Evolutionary conservation across 2,797 vertebrate species (phyloP).

Genomic region (Rachycentron canadum): DNA sequence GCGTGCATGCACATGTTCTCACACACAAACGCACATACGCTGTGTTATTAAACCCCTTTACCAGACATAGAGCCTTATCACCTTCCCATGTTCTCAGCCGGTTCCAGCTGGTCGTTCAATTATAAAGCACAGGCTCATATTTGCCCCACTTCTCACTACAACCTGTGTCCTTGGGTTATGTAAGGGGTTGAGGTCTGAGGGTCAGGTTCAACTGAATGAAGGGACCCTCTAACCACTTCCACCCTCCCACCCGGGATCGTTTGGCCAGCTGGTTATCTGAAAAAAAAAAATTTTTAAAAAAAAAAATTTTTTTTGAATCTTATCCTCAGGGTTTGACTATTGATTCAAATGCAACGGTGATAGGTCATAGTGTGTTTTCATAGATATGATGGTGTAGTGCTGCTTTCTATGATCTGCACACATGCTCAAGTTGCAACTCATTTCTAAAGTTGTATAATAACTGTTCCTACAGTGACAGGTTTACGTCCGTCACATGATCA

Average conservation of each 20-base stretch:
- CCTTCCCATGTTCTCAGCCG: slow-evolving; percentile 49
- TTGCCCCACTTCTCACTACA: slow-evolving; percentile 34
- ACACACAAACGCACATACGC: slow-evolving; percentile 20
- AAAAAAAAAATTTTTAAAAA: no score
- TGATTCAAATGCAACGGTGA: no score
- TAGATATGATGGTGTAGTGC: no score
- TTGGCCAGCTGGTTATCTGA: not conserved
- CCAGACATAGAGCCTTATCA: slow-evolving; percentile 63
- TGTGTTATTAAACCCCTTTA: not conserved
- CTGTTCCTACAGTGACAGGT: no score
- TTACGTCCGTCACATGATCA: no score
- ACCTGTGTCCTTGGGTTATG: slow-evolving; percentile 54
- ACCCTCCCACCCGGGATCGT: not conserved
- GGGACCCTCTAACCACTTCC: not conserved
- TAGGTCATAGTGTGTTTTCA: no score
- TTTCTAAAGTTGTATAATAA: no score
- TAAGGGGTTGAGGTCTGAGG: slow-evolving; percentile 40
- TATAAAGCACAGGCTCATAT: slow-evolving; percentile 25
- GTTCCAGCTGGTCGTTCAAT: slow-evolving; percentile 37
- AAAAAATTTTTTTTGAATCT: no score
- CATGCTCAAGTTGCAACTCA: no score
- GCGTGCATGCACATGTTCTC: not conserved
- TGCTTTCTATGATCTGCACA: no score
- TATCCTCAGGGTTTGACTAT: no score
- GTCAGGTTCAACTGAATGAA: slow-evolving; percentile 26